phyloP scores from a whole-genome alignment of 2,888 invertebrate genomes.

The Abscondita cerata region DNA sequence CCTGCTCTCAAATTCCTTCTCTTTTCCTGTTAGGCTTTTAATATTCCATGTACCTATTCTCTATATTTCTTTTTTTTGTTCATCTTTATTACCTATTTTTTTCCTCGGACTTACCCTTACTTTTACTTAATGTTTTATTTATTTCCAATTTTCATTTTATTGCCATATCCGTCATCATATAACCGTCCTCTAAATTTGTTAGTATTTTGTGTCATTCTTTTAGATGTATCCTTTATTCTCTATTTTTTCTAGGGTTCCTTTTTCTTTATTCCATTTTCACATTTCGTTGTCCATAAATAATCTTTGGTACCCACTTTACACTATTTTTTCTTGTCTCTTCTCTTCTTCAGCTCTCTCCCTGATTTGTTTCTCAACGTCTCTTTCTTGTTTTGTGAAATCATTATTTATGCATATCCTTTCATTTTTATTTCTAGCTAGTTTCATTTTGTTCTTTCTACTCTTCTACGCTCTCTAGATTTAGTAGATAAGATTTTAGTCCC shows the following conservation, averaged over 20 bases:
- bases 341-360: not conserved
- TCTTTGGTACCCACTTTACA: not conserved
- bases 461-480: not conserved
- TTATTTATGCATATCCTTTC: not conserved
- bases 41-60: not conserved
- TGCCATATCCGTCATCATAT: not conserved
- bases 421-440: not conserved
- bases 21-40: constrained; percentile 7
- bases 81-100: not conserved
- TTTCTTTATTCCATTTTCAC: not conserved
- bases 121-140: not conserved
- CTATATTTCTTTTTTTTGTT: not conserved
- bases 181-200: too few relatives aligned
- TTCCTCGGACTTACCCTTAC: not conserved
- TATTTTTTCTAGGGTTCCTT: not conserved
- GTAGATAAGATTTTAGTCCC: not conserved
- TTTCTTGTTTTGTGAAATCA: not conserved
- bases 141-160: not conserved
- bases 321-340: not conserved
- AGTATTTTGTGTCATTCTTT: not conserved
- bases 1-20: constrained; percentile 8
- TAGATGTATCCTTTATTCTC: not conserved
- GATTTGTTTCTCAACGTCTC: not conserved
- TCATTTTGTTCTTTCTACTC: not conserved
- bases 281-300: not conserved